A percentile compares a stretch with the other conserved stretches of the same genome.
These are phyloP conservation scores for Folsomia manolachei DNA, from an alignment of 2,888 invertebrate species.

Conservation along the genomic window DNA sequence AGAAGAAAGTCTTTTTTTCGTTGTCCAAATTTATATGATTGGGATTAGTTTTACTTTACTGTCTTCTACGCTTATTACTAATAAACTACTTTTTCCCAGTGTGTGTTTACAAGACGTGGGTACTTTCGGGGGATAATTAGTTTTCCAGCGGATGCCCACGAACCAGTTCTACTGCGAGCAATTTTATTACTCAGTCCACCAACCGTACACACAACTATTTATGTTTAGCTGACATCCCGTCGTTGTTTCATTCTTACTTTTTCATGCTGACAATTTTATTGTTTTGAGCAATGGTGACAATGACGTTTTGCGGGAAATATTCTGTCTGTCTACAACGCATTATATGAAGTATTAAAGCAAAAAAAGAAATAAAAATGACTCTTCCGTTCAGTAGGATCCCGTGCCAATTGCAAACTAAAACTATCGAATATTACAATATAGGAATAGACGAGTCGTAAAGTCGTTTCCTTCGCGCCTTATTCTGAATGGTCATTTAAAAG, in stretches of 20 bases:
- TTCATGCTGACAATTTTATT: background rate
- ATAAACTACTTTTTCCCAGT: too few relatives aligned
- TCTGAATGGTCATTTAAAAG: background rate
- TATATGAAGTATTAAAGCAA: too few relatives aligned
- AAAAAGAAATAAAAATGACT: too few relatives aligned
- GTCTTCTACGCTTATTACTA: too few relatives aligned
- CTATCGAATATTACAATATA: too few relatives aligned
- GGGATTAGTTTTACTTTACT: too few relatives aligned
- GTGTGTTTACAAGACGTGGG: background rate
- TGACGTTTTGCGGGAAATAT: background rate
- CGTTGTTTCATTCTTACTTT: background rate
- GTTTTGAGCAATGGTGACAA: background rate
- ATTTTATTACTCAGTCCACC: background rate
- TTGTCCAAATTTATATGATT: too few relatives aligned
- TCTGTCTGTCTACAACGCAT: too few relatives aligned
- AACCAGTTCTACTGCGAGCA: background rate
- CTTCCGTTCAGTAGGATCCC: too few relatives aligned
- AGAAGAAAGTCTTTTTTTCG: too few relatives aligned
- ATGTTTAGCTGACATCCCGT: background rate
- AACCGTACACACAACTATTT: background rate
- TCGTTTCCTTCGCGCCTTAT: background rate
- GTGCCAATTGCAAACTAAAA: too few relatives aligned
- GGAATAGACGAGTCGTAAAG: too few relatives aligned
- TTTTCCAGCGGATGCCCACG: background rate
- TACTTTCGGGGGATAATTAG: background rate